These are phyloP conservation scores for Xylophagus ater DNA, from an alignment of 2,888 invertebrate genomes.

Conservation along the genomic window DNA sequence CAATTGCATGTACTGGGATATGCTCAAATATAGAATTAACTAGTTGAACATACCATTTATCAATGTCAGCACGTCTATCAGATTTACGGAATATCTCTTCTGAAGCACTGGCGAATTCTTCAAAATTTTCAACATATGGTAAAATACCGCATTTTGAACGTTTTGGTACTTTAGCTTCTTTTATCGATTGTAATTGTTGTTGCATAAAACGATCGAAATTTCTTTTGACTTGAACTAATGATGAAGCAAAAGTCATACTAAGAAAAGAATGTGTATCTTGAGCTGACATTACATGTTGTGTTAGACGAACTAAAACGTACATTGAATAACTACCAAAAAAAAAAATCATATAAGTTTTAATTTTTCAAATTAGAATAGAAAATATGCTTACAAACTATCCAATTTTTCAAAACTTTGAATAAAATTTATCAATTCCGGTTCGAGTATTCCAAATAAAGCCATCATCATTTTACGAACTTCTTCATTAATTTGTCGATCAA, in stretches of 20 bases:
- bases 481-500: slow-evolving; percentile 60
- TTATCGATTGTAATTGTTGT: slow-evolving; percentile 66
- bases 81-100: slow-evolving; percentile 81
- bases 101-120: slow-evolving; percentile 75
- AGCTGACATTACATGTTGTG: slow-evolving; percentile 85
- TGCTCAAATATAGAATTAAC: slow-evolving; percentile 76
- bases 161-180: slow-evolving; percentile 57
- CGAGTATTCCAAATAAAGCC: slow-evolving; percentile 78
- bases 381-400: slow-evolving; percentile 70
- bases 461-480: slow-evolving; percentile 79
- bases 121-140: slow-evolving; percentile 80
- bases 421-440: slow-evolving; percentile 75
- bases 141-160: slow-evolving; percentile 77
- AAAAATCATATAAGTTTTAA: background rate
- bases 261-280: slow-evolving; percentile 79
- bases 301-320: slow-evolving; percentile 82
- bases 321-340: slow-evolving; percentile 65
- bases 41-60: slow-evolving; percentile 79
- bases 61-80: slow-evolving; percentile 78
- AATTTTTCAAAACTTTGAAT: slow-evolving; percentile 76
- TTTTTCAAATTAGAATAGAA: background rate
- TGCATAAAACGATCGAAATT: slow-evolving; percentile 88
- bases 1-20: slow-evolving; percentile 62
- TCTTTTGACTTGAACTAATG: slow-evolving; percentile 76
- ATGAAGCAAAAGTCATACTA: slow-evolving; percentile 76